These are phyloP conservation scores for Pogona vitticeps DNA, from an alignment of 2,113 vertebrate genomes.

Conservation along the genomic window DNA sequence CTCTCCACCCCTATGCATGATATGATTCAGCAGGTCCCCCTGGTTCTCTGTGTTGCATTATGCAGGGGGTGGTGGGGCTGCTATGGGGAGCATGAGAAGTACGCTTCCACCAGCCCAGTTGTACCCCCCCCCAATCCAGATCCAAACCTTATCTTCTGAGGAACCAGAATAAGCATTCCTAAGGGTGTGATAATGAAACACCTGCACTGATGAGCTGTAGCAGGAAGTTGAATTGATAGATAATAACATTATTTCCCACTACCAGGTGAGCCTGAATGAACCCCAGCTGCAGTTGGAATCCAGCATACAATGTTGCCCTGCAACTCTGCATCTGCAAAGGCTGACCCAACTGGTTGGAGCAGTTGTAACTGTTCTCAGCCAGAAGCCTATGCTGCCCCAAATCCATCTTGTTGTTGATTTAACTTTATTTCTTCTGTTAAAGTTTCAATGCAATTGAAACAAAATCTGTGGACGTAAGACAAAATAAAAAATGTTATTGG, in stretches of 20 bases:
- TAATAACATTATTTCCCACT: not conserved
- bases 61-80: too few species aligned
- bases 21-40: too few species aligned
- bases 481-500: not conserved
- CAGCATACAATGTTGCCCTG: not conserved
- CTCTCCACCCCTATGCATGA: too few species aligned
- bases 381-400: not conserved
- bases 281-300: not conserved
- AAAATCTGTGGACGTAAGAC: not conserved
- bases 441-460: not conserved
- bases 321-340: not conserved
- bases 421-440: slow-evolving; percentile 1
- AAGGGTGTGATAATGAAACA: too few species aligned
- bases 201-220: not conserved
- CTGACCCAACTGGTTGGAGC: not conserved
- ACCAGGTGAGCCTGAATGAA: not conserved
- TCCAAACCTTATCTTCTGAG: too few species aligned
- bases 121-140: too few species aligned
- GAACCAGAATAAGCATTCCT: too few species aligned
- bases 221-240: not conserved
- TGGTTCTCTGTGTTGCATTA: too few species aligned
- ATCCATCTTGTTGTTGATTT: not conserved
- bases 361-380: not conserved
- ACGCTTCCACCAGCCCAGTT: too few species aligned
- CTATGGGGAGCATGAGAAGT: too few species aligned